Evolutionary conservation across 2,797 vertebrate genomes (phyloP).

Genomic region (Arvicola amphibius): DNA sequence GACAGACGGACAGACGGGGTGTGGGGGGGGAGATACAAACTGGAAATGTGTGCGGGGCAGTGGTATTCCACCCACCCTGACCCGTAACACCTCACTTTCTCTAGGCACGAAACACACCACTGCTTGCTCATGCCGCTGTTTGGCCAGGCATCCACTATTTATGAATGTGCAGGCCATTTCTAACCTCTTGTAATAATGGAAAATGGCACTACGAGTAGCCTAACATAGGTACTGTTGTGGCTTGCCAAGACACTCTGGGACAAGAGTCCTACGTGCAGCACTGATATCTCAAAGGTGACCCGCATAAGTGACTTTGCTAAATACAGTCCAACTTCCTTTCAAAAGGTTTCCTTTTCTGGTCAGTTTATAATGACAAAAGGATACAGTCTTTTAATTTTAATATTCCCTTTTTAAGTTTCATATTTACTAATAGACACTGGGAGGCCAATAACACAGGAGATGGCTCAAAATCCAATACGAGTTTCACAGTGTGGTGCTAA

Average conservation of each 20-base stretch:
- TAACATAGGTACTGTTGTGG: not conserved
- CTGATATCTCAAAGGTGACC: not conserved
- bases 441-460: not conserved
- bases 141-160: not conserved
- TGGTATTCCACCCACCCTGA: fast-evolving
- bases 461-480: not conserved
- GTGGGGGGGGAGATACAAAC: too few species aligned
- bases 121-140: not conserved
- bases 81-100: not conserved
- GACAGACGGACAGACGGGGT: not conserved
- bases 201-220: not conserved
- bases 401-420: not conserved
- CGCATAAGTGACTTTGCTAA: not conserved
- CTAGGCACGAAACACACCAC: fast-evolving
- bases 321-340: not conserved
- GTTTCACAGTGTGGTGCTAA: not conserved
- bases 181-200: not conserved
- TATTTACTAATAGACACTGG: not conserved
- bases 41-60: too few species aligned
- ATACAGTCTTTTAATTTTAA: not conserved
- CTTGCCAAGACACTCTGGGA: slow-evolving; percentile 34
- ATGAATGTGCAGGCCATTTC: not conserved
- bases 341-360: not conserved
- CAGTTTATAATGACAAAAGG: not conserved
- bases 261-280: not conserved